These are phyloP conservation scores for Phalacrocorax aristotelis DNA, from an alignment of 2,113 vertebrate species.

Conservation along the genomic window DNA sequence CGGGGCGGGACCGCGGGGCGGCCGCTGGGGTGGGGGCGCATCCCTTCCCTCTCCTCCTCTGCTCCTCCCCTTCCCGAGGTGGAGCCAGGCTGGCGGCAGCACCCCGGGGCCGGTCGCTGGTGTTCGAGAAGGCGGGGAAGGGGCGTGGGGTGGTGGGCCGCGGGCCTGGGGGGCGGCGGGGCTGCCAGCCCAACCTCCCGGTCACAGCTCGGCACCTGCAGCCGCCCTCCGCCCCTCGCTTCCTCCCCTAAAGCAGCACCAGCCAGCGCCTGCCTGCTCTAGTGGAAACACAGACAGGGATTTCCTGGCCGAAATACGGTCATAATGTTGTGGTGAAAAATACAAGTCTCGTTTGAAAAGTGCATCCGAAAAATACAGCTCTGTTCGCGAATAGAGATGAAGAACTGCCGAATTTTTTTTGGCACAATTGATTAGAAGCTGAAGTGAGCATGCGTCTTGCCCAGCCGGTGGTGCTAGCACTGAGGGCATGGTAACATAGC, in stretches of 20 bases:
- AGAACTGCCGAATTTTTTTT: background rate
- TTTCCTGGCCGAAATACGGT: background rate
- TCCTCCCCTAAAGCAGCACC: background rate
- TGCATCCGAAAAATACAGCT: background rate
- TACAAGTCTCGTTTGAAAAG: background rate
- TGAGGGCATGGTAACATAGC: background rate
- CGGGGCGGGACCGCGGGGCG: no score
- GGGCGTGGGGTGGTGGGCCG: no score
- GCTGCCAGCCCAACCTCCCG: accelerated
- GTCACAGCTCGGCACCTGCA: accelerated
- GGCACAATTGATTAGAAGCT: background rate
- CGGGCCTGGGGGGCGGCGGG: no score
- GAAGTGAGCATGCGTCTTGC: background rate
- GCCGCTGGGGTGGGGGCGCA: no score
- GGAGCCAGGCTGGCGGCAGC: no score
- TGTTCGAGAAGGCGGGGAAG: accelerated
- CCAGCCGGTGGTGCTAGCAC: background rate
- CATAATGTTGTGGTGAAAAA: background rate
- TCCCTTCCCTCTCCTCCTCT: no score
- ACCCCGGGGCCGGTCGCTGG: accelerated
- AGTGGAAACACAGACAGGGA: accelerated
- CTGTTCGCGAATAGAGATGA: background rate
- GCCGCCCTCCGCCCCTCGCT: accelerated
- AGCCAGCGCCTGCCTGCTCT: accelerated
- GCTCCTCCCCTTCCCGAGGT: no score